Base-by-base conservation (phyloP, 1,140 invertebrate species). In the Orussus abietinus region DNA sequence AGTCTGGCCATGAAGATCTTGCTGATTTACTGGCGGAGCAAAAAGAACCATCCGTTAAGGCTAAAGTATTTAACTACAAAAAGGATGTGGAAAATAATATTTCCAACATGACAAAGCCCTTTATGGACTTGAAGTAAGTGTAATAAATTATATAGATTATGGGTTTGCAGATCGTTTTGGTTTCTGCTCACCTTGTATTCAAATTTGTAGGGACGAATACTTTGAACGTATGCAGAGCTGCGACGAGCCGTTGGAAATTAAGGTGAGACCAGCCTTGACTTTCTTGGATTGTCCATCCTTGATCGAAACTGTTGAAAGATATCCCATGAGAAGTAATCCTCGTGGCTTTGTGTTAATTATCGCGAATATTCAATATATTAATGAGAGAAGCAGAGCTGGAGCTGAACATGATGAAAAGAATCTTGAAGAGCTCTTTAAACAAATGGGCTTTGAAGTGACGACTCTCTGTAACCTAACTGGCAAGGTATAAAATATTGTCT, bases 311-410 rank as follows among this genome's bases (percentile, higher is more conserved):
- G 51, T 72, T 21, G 50, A 55, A 33, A 55, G 47, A 32, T 80
- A 80, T 59, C 50, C 56, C n/a, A 77, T 77, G 72, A 55, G 68
- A 33, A 75, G 72, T 22, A 67, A 69, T 15, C 75, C 77, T 12
- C 74, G 77, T 26, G 80, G 81, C 9, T 69, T 75, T 11, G 68
- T 79, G 22, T 60, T 82, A 9, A 69, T 82, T 29, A 75, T 81
- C 18, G 80, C 80, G 33, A 80, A 77, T 40, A 75, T 78, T 2
- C 51, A 52, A 4, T 57, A 60, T 17, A 12, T 20, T 1, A 13
- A 47, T 5, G 4, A 55, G 0, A 44, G 52, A 6, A 49, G 45
- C 7, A 68, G 80, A 30, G 45, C 45, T 0, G 75, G 78, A 1
- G 77, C 78, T 3, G 48, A 69, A 28, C 31, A 64, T 0, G 81